Evolutionary conservation across 2,113 vertebrate species (phyloP).

Genomic region (Chaetodon trifascialis): DNA sequence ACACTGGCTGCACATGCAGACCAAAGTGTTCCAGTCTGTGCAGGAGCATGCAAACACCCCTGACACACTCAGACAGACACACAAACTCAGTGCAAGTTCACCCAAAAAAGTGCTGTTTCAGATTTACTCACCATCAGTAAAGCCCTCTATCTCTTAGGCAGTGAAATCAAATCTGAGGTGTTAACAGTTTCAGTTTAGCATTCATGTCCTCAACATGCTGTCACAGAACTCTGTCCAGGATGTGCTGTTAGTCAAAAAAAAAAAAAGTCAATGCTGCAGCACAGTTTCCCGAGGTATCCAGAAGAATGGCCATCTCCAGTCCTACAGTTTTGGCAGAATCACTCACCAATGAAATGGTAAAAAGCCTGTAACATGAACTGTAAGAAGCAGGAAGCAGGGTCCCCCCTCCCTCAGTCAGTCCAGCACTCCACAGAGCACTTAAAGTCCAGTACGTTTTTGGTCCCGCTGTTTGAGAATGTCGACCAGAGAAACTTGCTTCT

Average conservation of each 20-base stretch:
- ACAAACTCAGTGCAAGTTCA: constrained; percentile 6
- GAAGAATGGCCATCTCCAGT: constrained; percentile 21
- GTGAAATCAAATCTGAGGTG: constrained; percentile 22
- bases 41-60: constrained; percentile 8
- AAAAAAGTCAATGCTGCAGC: constrained; percentile 1
- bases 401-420: constrained; percentile 31
- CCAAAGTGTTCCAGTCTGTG: not conserved
- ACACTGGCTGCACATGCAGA: not conserved
- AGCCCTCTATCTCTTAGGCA: constrained; percentile 32
- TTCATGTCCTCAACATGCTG: constrained; percentile 40
- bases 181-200: constrained; percentile 31
- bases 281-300: constrained; percentile 28
- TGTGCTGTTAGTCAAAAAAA: not conserved
- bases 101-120: constrained; percentile 19
- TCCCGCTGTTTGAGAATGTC: constrained; percentile 34
- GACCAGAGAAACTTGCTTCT: constrained; percentile 30
- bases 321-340: constrained; percentile 24
- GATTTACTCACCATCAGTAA: constrained; percentile 72
- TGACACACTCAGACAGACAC: constrained; percentile 1
- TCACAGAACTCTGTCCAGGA: constrained; percentile 32
- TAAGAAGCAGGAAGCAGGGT: constrained; percentile 51
- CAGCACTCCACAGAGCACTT: constrained; percentile 40
- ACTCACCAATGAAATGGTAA: constrained; percentile 21
- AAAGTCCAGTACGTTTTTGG: constrained; percentile 48
- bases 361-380: constrained; percentile 1